Evolutionary conservation across 2,888 invertebrate species (phyloP).

Genomic region (Platycheirus albimanus): DNA sequence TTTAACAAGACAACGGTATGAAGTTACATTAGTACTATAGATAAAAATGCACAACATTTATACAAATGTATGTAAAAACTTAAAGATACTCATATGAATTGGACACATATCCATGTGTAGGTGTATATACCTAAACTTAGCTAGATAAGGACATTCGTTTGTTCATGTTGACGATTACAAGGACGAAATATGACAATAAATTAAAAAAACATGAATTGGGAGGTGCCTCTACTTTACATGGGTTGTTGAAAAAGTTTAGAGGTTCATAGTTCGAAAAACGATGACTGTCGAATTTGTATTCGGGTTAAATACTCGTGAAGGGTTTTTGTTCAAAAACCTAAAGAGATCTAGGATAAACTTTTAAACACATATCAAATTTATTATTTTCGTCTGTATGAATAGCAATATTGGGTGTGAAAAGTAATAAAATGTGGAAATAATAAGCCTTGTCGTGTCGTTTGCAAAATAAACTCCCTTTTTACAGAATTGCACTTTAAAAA

Average conservation of each 20-base stretch:
- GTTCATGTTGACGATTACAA: background rate
- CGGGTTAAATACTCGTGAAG: background rate
- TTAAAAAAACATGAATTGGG: background rate
- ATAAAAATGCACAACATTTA: constrained; percentile 32
- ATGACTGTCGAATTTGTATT: constrained; percentile 45
- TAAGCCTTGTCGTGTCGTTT: too few species aligned
- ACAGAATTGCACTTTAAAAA: too few species aligned
- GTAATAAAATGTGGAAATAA: too few species aligned
- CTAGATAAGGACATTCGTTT: constrained; percentile 43
- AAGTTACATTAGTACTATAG: constrained; percentile 33
- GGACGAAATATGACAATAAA: constrained; percentile 36
- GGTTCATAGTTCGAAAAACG: constrained; percentile 27
- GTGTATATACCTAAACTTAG: too few species aligned
- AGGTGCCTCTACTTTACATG: background rate
- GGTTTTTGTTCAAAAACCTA: constrained; percentile 34
- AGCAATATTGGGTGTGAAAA: too few species aligned
- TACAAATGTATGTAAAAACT: too few species aligned
- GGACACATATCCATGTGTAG: constrained; percentile 5
- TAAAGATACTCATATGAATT: constrained; percentile 15
- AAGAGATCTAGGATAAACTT: too few species aligned
- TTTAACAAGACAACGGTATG: constrained; percentile 34
- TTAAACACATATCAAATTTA: too few species aligned
- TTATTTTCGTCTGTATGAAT: too few species aligned
- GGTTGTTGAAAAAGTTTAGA: constrained; percentile 19
- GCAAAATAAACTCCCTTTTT: too few species aligned